A percentile compares a stretch with the other conserved stretches of the same genome.
Conservation (phyloP, 2,113 vertebrate genomes). For the Syrrhaptes paradoxus region DNA sequence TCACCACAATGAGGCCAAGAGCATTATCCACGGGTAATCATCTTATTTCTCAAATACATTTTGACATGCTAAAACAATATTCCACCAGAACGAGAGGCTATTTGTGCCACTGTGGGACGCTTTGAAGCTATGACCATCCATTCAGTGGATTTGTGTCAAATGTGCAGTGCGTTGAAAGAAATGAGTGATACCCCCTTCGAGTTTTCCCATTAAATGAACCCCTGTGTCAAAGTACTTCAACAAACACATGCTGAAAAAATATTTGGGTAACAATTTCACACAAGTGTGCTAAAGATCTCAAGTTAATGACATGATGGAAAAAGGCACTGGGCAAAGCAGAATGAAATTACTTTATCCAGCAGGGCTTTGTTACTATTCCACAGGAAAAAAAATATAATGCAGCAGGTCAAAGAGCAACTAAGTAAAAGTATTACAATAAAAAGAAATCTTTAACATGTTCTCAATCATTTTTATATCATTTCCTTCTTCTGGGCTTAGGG, state of each 20-base stretch:
- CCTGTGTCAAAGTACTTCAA: not conserved
- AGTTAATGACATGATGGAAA: not conserved
- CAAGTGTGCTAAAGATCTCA: not conserved
- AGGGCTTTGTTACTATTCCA: not conserved
- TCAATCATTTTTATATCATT: not conserved
- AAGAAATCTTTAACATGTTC: not conserved
- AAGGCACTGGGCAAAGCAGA: not conserved
- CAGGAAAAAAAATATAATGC: not conserved
- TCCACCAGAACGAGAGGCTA: not conserved
- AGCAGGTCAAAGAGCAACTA: not conserved
- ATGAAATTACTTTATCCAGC: not conserved
- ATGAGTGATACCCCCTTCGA: not conserved
- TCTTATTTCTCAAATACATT: conserved; percentile 43
- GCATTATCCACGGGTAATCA: conserved; percentile 8
- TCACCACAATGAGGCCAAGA: conserved; percentile 14
- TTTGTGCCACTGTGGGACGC: not conserved
- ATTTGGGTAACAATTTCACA: not conserved
- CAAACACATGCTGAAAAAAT: not conserved
- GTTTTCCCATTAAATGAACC: not conserved
- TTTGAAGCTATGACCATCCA: not conserved
- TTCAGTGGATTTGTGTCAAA: conserved; percentile 39
- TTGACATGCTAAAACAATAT: conserved; percentile 43
- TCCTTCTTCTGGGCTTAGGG: not conserved
- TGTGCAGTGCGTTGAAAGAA: not conserved
- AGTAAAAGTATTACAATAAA: not conserved